Percentiles rank a stretch among this genome's conserved stretches.
phyloP scores from a whole-genome alignment of 2,888 invertebrate species.

The Lobophora halterata region DNA sequence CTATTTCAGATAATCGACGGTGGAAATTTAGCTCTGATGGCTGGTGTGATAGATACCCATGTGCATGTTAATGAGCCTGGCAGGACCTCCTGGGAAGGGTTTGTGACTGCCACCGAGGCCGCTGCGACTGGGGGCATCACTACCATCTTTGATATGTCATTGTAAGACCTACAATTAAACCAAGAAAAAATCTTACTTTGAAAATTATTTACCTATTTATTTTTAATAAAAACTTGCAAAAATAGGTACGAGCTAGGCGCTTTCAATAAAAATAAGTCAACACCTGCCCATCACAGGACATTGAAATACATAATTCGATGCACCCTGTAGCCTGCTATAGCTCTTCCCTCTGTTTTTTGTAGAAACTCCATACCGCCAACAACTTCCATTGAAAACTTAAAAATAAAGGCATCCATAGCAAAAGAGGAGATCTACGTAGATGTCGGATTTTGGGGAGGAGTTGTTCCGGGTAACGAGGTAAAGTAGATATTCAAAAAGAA shows the following conservation, averaged over 20 bases:
- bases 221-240: too few species aligned
- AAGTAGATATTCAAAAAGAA: slow-evolving; percentile 1
- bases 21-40: slow-evolving; percentile 77
- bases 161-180: slow-evolving; percentile 74
- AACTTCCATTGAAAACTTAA: slow-evolving; percentile 81
- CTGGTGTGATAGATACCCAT: slow-evolving; percentile 86
- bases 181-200: too few species aligned
- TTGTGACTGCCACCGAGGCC: slow-evolving; percentile 84
- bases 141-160: slow-evolving; percentile 86
- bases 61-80: slow-evolving; percentile 89
- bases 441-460: slow-evolving; percentile 88
- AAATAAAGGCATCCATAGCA: slow-evolving; percentile 80
- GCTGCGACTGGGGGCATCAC: slow-evolving; percentile 88
- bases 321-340: too few species aligned
- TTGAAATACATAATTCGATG: too few species aligned
- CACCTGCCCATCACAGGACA: too few species aligned
- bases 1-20: slow-evolving; percentile 54
- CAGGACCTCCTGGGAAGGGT: slow-evolving; percentile 87
- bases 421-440: slow-evolving; percentile 83
- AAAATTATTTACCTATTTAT: too few species aligned
- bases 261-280: too few species aligned
- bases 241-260: too few species aligned
- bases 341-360: slow-evolving; percentile 27
- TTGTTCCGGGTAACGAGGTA: slow-evolving; percentile 83
- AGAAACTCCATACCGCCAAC: slow-evolving; percentile 88